Evolutionary conservation across 2,797 vertebrate species (phyloP).

Genomic region (Siniperca obscura): DNA sequence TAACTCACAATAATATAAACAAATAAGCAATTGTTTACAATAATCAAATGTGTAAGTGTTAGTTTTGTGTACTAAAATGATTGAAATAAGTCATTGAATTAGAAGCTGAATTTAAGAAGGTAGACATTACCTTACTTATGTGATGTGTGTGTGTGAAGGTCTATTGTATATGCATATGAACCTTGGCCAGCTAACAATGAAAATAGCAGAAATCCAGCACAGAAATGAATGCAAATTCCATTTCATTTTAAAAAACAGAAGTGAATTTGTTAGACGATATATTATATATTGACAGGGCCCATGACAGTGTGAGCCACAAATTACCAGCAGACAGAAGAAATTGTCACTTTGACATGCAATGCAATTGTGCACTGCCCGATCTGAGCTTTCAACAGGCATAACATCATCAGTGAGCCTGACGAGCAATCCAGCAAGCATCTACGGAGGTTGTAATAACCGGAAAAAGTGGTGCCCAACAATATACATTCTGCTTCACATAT

Average conservation of each 20-base stretch:
- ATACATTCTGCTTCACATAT: background rate
- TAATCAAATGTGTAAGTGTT: background rate
- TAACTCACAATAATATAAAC: background rate
- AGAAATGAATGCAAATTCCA: background rate
- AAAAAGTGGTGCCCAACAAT: background rate
- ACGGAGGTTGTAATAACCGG: background rate
- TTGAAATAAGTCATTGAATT: background rate
- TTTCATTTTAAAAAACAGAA: constrained; percentile 15
- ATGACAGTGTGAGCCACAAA: constrained; percentile 6
- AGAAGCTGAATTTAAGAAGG: background rate
- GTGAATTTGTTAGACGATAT: background rate
- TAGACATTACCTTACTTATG: background rate
- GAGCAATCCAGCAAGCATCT: constrained; percentile 5
- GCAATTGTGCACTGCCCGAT: background rate
- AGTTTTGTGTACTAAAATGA: background rate
- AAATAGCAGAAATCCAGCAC: background rate
- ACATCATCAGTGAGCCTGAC: constrained; percentile 6
- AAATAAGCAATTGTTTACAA: background rate
- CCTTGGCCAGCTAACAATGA: background rate
- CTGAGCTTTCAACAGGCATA: background rate
- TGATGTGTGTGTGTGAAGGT: background rate
- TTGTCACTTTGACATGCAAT: constrained; percentile 18
- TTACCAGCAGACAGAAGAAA: background rate
- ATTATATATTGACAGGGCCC: constrained; percentile 6
- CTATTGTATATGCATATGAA: background rate